A percentile compares a stretch with the other conserved stretches of the same genome.
Conservation (phyloP, 2,113 vertebrate genomes). For the Indri indri region DNA sequence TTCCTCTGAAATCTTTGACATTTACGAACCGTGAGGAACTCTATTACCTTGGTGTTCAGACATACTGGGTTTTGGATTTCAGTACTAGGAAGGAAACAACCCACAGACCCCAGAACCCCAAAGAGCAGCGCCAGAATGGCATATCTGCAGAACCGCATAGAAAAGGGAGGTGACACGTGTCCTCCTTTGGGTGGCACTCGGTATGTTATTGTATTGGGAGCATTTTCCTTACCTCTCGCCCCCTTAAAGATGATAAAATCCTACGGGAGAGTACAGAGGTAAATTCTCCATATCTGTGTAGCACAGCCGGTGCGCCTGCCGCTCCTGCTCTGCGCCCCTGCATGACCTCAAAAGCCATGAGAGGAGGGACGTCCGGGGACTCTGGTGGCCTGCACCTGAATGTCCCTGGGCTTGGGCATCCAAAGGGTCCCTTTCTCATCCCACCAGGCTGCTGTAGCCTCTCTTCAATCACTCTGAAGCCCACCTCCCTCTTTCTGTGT, state of each 20-base stretch:
- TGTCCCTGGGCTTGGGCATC: neutral
- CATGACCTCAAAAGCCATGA: neutral
- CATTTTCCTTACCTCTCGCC: neutral
- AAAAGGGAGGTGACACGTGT: neutral
- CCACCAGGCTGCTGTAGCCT: neutral
- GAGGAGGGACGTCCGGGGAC: neutral
- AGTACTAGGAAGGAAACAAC: neutral
- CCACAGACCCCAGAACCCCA: neutral
- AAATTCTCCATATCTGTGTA: neutral
- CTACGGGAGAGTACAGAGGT: rapidly evolving
- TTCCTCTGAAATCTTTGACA: neutral
- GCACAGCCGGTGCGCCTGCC: no score
- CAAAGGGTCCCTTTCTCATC: neutral
- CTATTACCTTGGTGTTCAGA: neutral
- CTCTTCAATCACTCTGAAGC: neutral
- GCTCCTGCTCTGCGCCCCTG: neutral
- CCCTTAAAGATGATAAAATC: neutral
- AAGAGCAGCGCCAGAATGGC: neutral
- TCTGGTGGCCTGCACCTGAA: neutral
- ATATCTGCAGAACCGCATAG: neutral
- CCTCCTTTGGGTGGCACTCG: neutral
- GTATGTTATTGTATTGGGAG: neutral
- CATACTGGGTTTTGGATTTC: neutral
- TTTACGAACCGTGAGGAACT: neutral
- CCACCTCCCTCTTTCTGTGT: neutral